Evolutionary conservation across 2,888 invertebrate genomes (phyloP), one percentile per base, ranked within the genome.

Genomic region (Melieria omissa): DNA sequence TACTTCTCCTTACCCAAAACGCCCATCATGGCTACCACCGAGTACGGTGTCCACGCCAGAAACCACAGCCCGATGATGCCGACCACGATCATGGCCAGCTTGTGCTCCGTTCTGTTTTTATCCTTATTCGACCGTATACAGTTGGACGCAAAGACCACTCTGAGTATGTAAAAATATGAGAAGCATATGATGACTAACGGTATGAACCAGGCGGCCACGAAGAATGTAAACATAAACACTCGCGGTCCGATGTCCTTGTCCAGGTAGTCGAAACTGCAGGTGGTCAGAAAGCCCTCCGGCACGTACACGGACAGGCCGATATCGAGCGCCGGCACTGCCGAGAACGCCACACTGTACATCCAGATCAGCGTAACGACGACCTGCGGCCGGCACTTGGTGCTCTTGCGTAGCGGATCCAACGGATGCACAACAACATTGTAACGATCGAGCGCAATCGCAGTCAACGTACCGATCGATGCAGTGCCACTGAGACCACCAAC

Each of bases 201-300:
- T 3, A 92, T 83, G 3, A 92, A 89, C 91, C 92, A 96, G 61
- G 92, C 95, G 0, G 92, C 93, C 52, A 91, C 89, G 84, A 93
- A 94, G 83, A 93, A 93, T 5, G 90, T 84, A 77, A 94, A 89
- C 81, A 95, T 93, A 82, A 93, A 95, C 73, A 90, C 89, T 65
- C 90, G 90, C 1, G 90, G 91, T 0, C 85, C 82, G 0, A 86
- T 80, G 68, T 91, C 90, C n/a, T 90, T 89, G 0, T 93, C 91
- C 63, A 95, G 89, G 81, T 95, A 96, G 85, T 95, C 95, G 83
- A 94, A 95, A 80, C 95, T 93, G 86, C 95, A 96, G 79, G 93
- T 93, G 29, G 94, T 95, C 73, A 95, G 89, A 82, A 91, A 94
- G 3, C 94, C 95, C 85, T 95, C 95, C 6, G 95, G 94, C 14